Conservation (phyloP, 1,140 invertebrate species). For the Paralvinella palmiformis region DNA sequence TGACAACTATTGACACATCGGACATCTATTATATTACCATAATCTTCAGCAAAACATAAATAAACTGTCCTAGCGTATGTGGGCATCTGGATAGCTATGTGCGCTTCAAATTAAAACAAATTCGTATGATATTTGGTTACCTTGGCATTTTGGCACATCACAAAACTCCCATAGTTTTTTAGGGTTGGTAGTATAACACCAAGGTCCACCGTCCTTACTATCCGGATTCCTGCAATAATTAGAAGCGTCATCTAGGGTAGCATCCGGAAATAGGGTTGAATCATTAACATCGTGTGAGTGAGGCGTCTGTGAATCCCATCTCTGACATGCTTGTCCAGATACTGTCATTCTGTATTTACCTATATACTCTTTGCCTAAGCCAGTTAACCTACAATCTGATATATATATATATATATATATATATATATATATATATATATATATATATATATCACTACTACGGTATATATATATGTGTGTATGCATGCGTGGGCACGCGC, state of each 20-base stretch:
- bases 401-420: background rate
- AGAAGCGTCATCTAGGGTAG: background rate
- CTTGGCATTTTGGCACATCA: conserved; percentile 24
- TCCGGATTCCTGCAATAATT: conserved; percentile 23
- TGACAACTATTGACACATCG: too few relatives aligned
- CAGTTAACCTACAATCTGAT: background rate
- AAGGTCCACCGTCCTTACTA: background rate
- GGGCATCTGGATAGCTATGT: too few relatives aligned
- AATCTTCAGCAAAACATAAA: too few relatives aligned
- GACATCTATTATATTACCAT: too few relatives aligned
- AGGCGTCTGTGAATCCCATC: conserved; percentile 24
- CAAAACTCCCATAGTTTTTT: conserved; percentile 44
- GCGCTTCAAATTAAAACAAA: too few relatives aligned
- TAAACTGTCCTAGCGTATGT: too few relatives aligned
- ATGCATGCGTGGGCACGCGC: too few relatives aligned
- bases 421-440: background rate
- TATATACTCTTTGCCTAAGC: background rate
- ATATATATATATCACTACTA: too few relatives aligned
- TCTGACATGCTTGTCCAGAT: conserved; percentile 26
- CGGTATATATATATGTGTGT: too few relatives aligned
- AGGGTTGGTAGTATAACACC: conserved; percentile 41
- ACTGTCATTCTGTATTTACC: background rate
- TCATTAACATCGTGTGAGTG: conserved; percentile 11
- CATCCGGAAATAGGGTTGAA: background rate
- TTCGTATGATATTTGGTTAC: too few relatives aligned